Base-by-base conservation (phyloP, 2,888 invertebrate genomes). In the Notocelia uddmanniana region DNA sequence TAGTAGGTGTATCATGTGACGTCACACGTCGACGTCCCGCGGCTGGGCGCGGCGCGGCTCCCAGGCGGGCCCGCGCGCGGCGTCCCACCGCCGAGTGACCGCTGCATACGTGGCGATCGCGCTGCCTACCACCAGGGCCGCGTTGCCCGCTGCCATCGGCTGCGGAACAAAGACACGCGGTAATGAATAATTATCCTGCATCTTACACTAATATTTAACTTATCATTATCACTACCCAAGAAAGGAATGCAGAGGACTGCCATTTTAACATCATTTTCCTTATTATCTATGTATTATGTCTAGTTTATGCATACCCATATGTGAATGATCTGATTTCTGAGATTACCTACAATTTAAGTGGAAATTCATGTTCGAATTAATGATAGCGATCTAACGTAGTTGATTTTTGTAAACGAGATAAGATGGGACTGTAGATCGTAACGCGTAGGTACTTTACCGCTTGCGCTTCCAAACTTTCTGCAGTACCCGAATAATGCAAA, bases 11-110 rank as follows among this genome's bases (percentile, higher is more conserved):
- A n/a, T n/a, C n/a, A n/a, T 26, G 31, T 31, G 31, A 18, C 13
- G 15, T 69, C 62, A 69, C 23, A 58, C 70, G 37, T 70, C 70
- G 19, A 58, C 37, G 52, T 70, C 64, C 13, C 0, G 15, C 0
- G 74, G 77, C 50, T 59, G 71, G 26, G 76, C 69, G 18, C 75
- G 73, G 57, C 57, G 74, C 1, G 78, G 76, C 69, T 74, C 78
- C 48, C 26, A 34, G 18, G 72, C 50, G 26, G 73, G 72, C 19
- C 60, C 68, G 57, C 70, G 78, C 72, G 78, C 79, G 9, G 76
- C 76, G 79, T 88, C 89, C 82, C 83, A 79, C 64, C 80, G 81
- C 21, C 80, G 76, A 81, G 82, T 81, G 68, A 85, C 88, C 0
- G 81, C 74, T 67, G 74, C 69, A 75, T 86, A 87, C 31, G 85